Percentiles rank a stretch among this genome's conserved stretches.
These are phyloP conservation scores for Zophobas atratus DNA, from an alignment of 1,140 invertebrate genomes.

Conservation along the genomic window DNA sequence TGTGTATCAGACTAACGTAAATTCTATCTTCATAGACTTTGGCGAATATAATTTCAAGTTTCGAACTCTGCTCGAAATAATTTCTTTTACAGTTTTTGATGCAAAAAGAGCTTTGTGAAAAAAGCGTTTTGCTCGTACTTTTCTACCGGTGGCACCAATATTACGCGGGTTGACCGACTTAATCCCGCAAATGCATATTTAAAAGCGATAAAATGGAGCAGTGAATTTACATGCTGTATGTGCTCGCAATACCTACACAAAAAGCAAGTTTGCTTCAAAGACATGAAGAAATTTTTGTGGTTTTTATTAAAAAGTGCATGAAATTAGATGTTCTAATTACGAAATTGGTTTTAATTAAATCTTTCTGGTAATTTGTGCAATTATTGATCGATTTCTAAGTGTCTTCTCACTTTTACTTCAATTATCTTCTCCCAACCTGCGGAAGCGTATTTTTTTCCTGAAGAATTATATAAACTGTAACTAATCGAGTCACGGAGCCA, in stretches of 20 bases:
- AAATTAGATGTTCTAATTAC: not conserved
- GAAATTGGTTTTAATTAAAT: conserved; percentile 13
- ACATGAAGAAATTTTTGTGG: not conserved
- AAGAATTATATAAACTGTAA: conserved; percentile 23
- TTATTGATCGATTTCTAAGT: conserved; percentile 36
- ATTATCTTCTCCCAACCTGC: conserved; percentile 24
- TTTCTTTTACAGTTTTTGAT: conserved; percentile 38
- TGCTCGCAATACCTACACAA: no score
- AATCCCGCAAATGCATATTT: conserved; percentile 4
- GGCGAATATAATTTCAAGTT: conserved; percentile 41
- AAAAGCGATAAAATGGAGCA: not conserved
- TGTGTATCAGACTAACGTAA: conserved; percentile 42
- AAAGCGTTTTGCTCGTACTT: conserved; percentile 31
- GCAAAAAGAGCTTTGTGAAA: conserved; percentile 28
- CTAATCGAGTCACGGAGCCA: conserved; percentile 32
- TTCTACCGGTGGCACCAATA: conserved; percentile 33
- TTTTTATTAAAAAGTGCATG: not conserved
- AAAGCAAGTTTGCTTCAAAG: no score
- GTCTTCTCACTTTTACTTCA: conserved; percentile 36
- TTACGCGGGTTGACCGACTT: conserved; percentile 17
- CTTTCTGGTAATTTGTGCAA: conserved; percentile 16
- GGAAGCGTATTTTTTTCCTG: conserved; percentile 18
- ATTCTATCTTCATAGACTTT: conserved; percentile 32
- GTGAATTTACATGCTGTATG: no score
- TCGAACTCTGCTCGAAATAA: conserved; percentile 41